phyloP scores from a whole-genome alignment of 1,140 invertebrate genomes.

The Bombus polaris region DNA sequence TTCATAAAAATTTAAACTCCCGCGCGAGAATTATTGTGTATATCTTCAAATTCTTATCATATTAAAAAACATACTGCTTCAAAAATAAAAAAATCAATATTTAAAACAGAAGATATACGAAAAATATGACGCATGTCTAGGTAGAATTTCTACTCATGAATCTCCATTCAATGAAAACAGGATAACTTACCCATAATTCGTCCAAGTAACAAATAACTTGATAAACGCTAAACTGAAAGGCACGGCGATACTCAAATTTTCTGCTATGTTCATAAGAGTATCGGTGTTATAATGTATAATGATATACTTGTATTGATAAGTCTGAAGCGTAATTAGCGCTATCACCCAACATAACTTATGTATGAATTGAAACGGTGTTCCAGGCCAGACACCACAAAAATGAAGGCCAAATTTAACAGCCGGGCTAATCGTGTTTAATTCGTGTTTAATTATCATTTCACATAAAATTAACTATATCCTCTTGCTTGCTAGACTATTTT shows the following conservation, averaged over 20 bases:
- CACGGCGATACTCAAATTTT: slow-evolving; percentile 36
- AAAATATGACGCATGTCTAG: background rate
- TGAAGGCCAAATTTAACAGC: slow-evolving; percentile 43
- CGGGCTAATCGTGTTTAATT: slow-evolving; percentile 14
- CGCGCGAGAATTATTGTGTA: background rate
- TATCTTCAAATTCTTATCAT: background rate
- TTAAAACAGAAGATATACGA: background rate
- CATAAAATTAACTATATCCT: too few relatives aligned
- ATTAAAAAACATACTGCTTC: background rate
- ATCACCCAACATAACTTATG: slow-evolving; percentile 13
- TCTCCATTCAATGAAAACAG: background rate
- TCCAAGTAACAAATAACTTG: background rate
- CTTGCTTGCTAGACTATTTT: too few relatives aligned
- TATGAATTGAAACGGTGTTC: slow-evolving; percentile 7
- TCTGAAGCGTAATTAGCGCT: background rate
- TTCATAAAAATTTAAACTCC: too few relatives aligned
- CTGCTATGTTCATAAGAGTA: slow-evolving; percentile 6
- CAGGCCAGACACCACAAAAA: slow-evolving; percentile 45
- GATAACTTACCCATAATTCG: background rate
- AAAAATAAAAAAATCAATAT: background rate
- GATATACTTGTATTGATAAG: slow-evolving; percentile 45
- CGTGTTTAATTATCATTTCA: too few relatives aligned
- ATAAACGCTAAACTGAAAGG: slow-evolving; percentile 17
- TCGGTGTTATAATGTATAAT: slow-evolving; percentile 8
- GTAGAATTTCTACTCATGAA: background rate